These are phyloP conservation scores for Typhlichthys subterraneus DNA, from an alignment of 2,797 vertebrate species.

Conservation along the genomic window DNA sequence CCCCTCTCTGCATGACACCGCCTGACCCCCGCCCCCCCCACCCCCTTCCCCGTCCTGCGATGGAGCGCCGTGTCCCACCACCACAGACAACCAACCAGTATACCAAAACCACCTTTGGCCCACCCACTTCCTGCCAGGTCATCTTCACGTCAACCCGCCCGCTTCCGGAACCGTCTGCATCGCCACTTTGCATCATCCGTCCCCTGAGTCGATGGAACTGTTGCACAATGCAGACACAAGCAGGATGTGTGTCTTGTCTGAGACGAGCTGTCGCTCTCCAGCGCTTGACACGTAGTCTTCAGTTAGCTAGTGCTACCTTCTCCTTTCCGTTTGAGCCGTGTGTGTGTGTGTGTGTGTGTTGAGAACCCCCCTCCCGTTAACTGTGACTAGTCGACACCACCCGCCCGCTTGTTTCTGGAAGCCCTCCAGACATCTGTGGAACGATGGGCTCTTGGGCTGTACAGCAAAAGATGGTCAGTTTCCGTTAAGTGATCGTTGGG, in stretches of 20 bases:
- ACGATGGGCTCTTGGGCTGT: slow-evolving; percentile 25
- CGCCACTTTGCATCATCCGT: neutral
- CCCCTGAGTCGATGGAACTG: slow-evolving; percentile 8
- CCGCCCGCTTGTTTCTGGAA: slow-evolving; percentile 21
- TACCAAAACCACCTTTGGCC: slow-evolving; percentile 76
- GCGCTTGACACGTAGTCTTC: slow-evolving; percentile 16
- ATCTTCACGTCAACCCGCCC: slow-evolving; percentile 1
- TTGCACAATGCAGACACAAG: slow-evolving; percentile 24
- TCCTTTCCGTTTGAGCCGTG: neutral
- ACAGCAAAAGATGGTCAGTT: slow-evolving; percentile 6
- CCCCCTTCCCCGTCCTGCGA: slow-evolving; percentile 19
- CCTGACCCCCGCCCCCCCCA: slow-evolving; percentile 11
- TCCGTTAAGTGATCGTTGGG: no score
- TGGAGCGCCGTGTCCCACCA: slow-evolving; percentile 12
- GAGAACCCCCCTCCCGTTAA: neutral
- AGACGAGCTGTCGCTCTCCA: slow-evolving; percentile 16
- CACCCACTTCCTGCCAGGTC: slow-evolving; percentile 43
- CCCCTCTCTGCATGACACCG: slow-evolving; percentile 65
- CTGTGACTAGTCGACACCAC: slow-evolving; percentile 43
- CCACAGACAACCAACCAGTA: slow-evolving; percentile 73
- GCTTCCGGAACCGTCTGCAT: neutral
- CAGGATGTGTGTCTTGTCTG: slow-evolving; percentile 13
- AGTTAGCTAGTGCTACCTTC: neutral
- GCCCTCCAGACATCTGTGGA: neutral
- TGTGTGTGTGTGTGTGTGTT: slow-evolving; percentile 23